Base-by-base conservation (phyloP, 2,113 vertebrate genomes). In the Cyanoliseus patagonus region DNA sequence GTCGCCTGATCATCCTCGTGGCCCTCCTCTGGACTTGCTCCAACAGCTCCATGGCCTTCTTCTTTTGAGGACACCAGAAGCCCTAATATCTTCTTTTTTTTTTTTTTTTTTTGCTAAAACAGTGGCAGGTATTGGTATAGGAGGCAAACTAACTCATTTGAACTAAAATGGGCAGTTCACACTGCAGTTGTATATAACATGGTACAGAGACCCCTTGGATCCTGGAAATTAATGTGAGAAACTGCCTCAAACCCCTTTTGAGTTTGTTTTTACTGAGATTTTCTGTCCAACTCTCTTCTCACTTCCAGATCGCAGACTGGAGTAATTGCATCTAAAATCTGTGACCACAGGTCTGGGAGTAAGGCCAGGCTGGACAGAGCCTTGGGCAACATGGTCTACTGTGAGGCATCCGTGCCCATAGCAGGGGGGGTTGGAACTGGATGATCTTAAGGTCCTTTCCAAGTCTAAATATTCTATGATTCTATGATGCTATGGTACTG, bases 21-120 rank as follows among this genome's bases (percentile, higher is more conserved):
- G 31, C 19, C 51, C 8, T n/a, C 33, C 55, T 23, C 20, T 57
- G 55, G 55, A n/a, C 55, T n/a, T n/a, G 20, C 19, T 57, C 33
- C 33, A n/a, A 14, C 33, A 57, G 20, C 4, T n/a, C 33, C 55
- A n/a, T 19, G 30, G n/a, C 8, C 33, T n/a, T 22, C 55, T 57
- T 57, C 22, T 14, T 9, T n/a, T 14, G 33, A 59, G 33, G 33
- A n/a, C 33, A n/a, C 19, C 55, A n/a, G 31, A 63, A 63, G 13
- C 41, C 61, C 86, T 78, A 81, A 87, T 91, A 76, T 76, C n/a
- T 64, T 91, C 92, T 94, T 44, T 44, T 44, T 67, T 91, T 69
- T 46, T 63, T 91, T 95, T 94, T 73, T 95, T 88, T 94, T 80
- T 63, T 83, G 33, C 44, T 75, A 66, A 59, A 88, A 70, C 55